These are phyloP conservation scores for Anisognathus igniventris DNA, from an alignment of 2,797 vertebrate species.

Conservation along the genomic window DNA sequence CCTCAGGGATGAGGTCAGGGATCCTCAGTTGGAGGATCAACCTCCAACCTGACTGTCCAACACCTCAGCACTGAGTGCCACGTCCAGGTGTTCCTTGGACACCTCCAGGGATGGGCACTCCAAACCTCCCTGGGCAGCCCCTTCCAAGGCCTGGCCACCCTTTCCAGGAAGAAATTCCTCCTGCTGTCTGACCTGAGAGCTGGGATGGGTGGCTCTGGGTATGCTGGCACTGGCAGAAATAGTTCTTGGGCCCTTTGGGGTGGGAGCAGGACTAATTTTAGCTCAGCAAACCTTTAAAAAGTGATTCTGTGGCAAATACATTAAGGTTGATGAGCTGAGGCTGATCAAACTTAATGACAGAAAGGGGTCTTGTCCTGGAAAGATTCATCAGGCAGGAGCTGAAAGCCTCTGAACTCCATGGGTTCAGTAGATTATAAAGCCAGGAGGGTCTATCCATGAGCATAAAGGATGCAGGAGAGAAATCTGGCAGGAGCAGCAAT, in stretches of 20 bases:
- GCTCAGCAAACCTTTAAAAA: neutral
- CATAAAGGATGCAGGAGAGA: neutral
- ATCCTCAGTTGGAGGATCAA: too few relatives aligned
- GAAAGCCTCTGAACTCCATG: neutral
- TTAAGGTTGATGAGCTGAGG: constrained; percentile 32
- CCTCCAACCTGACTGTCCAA: too few relatives aligned
- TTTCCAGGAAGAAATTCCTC: neutral
- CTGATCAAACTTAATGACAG: constrained; percentile 5
- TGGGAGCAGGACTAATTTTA: neutral
- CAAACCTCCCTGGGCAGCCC: neutral
- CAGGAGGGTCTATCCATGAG: neutral
- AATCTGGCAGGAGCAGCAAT: neutral
- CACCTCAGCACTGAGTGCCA: too few relatives aligned
- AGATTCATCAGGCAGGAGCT: neutral
- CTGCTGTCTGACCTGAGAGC: neutral
- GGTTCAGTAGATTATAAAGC: neutral
- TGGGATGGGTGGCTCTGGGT: neutral
- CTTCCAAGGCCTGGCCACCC: neutral
- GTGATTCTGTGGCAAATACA: neutral
- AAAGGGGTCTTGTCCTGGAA: constrained; percentile 9
- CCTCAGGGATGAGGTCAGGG: too few relatives aligned
- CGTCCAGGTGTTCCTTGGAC: neutral
- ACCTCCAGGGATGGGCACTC: neutral
- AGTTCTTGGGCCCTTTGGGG: rapidly evolving
- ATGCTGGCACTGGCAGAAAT: neutral